Evolutionary conservation across 2,797 vertebrate genomes (phyloP).

Genomic region (Cryptoblepharus egeriae): DNA sequence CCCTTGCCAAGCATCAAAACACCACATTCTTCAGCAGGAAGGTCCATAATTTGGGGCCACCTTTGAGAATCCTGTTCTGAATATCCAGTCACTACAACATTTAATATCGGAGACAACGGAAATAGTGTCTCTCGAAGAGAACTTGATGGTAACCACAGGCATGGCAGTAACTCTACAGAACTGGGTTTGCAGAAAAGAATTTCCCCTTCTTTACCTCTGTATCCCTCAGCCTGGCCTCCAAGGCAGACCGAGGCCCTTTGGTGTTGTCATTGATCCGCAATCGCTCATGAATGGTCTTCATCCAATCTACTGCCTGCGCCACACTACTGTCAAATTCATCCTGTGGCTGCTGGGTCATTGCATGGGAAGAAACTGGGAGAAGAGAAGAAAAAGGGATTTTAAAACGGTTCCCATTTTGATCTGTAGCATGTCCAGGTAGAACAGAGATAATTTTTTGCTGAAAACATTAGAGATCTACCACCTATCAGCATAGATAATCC

Average conservation of each 20-base stretch:
- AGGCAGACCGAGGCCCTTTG: conserved; percentile 85
- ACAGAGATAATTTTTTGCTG: too few relatives aligned
- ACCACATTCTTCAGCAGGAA: not conserved
- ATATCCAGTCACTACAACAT: not conserved
- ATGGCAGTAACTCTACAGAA: not conserved
- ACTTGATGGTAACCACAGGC: conserved; percentile 1
- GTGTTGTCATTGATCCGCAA: conserved; percentile 91
- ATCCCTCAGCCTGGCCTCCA: conserved; percentile 89
- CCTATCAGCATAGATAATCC: too few relatives aligned
- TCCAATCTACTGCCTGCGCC: conserved; percentile 88
- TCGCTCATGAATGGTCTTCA: conserved; percentile 86
- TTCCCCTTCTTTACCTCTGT: conserved; percentile 83
- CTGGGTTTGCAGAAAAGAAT: fast-evolving
- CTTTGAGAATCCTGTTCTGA: not conserved
- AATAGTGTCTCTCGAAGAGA: not conserved
- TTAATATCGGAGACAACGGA: too few relatives aligned
- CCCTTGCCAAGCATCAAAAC: too few relatives aligned
- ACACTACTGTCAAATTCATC: conserved; percentile 86
- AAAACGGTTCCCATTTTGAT: too few relatives aligned
- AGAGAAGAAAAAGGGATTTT: conserved; percentile 14
- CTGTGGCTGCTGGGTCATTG: conserved; percentile 90
- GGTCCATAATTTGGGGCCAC: not conserved
- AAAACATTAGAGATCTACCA: too few relatives aligned
- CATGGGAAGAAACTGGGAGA: conserved; percentile 66
- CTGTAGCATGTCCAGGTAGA: too few relatives aligned